Conservation (phyloP, 2,113 vertebrate species). For the Apus apus region DNA sequence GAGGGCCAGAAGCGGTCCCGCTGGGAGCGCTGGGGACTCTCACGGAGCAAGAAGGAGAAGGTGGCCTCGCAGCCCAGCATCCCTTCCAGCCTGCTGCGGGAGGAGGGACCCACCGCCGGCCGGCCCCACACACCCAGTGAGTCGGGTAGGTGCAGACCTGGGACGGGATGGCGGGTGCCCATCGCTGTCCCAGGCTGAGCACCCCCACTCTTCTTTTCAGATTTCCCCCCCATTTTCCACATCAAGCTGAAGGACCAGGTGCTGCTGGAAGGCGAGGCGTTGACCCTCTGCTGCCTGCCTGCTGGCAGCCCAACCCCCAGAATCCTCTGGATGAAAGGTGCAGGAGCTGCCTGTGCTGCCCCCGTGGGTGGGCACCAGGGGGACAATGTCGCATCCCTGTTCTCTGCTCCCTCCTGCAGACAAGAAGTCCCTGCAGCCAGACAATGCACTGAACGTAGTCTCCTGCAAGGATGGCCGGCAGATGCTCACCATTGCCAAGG, state of each 20-base stretch:
- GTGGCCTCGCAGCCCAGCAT: constrained; percentile 89
- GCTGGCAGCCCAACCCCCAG: constrained; percentile 91
- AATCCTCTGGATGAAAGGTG: constrained; percentile 95
- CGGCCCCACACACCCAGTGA: constrained; percentile 83
- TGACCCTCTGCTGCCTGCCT: constrained; percentile 94
- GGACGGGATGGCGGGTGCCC: accelerated
- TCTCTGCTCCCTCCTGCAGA: constrained; percentile 72
- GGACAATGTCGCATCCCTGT: not conserved
- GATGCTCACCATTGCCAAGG: constrained; percentile 91
- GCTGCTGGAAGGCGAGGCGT: constrained; percentile 92
- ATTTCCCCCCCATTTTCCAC: constrained; percentile 95
- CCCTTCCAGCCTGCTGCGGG: constrained; percentile 82
- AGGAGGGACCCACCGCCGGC: constrained; percentile 78
- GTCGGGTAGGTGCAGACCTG: constrained; percentile 78
- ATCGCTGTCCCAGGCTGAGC: not conserved
- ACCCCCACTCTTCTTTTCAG: constrained; percentile 60
- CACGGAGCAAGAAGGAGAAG: constrained; percentile 85
- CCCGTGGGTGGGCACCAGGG: accelerated
- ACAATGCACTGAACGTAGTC: constrained; percentile 83
- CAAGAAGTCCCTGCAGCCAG: constrained; percentile 85
- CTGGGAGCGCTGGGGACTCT: constrained; percentile 94
- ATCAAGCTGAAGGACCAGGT: constrained; percentile 97
- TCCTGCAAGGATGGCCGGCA: constrained; percentile 94
- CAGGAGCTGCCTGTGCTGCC: not conserved
- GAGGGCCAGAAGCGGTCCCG: constrained; percentile 75